These are phyloP conservation scores for Hippocampus guttulatus DNA, from an alignment of 2,113 vertebrate genomes.

Conservation along the genomic window DNA sequence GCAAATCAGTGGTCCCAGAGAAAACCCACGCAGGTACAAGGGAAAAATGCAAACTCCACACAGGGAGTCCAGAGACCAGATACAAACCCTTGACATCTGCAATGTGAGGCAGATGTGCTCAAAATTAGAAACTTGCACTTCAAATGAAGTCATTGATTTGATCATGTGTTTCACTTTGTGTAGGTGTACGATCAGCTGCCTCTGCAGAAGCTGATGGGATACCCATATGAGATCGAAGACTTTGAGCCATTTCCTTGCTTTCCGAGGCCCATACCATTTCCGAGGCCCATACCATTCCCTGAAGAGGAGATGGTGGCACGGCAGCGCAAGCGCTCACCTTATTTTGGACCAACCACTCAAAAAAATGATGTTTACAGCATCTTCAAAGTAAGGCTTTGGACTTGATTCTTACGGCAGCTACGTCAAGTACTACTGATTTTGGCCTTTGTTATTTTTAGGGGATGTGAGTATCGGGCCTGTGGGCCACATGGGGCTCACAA, in stretches of 20 bases:
- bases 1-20: too few relatives aligned
- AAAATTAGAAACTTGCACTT: too few relatives aligned
- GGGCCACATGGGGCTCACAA: neutral
- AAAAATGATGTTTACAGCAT: conserved; percentile 58
- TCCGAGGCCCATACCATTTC: neutral
- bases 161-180: neutral
- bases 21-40: too few relatives aligned
- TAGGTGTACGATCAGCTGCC: conserved; percentile 75
- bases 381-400: conserved; percentile 55
- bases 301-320: neutral
- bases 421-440: neutral
- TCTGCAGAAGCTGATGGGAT: conserved; percentile 67
- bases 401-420: neutral
- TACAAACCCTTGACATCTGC: too few relatives aligned
- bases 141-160: too few relatives aligned
- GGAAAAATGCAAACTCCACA: too few relatives aligned
- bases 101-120: too few relatives aligned
- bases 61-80: too few relatives aligned
- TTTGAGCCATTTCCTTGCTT: conserved; percentile 30
- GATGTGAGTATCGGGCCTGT: neutral
- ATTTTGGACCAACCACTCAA: neutral
- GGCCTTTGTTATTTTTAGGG: neutral
- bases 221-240: conserved; percentile 42
- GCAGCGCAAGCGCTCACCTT: neutral
- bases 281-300: neutral